A percentile compares a stretch with the other conserved stretches of the same genome.
These are phyloP conservation scores for Lichenostomus cassidix DNA, from an alignment of 2,113 vertebrate species.

Conservation along the genomic window DNA sequence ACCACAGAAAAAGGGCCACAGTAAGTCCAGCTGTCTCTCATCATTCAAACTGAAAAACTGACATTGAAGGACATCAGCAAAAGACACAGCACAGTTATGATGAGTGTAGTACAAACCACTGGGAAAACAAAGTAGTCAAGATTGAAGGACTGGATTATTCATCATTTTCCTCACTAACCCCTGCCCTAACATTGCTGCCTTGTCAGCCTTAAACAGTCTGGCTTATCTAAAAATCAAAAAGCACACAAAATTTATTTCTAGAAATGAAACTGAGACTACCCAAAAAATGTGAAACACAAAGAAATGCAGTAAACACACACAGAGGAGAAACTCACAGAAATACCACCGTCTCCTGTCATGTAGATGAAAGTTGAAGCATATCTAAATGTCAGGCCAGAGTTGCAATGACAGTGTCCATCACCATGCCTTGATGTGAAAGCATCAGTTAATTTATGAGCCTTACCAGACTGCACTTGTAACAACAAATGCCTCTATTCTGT, in stretches of 20 bases:
- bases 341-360: background rate
- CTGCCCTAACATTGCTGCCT: background rate
- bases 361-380: background rate
- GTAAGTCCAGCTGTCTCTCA: background rate
- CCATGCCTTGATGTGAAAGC: background rate
- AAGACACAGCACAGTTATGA: background rate
- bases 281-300: background rate
- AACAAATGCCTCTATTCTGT: background rate
- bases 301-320: background rate
- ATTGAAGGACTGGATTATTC: background rate
- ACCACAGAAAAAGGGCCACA: background rate
- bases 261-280: background rate
- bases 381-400: background rate
- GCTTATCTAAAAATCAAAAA: background rate
- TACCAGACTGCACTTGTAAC: background rate
- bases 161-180: background rate
- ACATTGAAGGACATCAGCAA: background rate
- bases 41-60: background rate
- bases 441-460: background rate
- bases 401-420: background rate
- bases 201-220: background rate
- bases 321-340: background rate
- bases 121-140: background rate
- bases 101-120: background rate
- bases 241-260: background rate